Evolutionary conservation across 1,140 invertebrate species (phyloP).

Genomic region (Ceratoteleas bidentatus): DNA sequence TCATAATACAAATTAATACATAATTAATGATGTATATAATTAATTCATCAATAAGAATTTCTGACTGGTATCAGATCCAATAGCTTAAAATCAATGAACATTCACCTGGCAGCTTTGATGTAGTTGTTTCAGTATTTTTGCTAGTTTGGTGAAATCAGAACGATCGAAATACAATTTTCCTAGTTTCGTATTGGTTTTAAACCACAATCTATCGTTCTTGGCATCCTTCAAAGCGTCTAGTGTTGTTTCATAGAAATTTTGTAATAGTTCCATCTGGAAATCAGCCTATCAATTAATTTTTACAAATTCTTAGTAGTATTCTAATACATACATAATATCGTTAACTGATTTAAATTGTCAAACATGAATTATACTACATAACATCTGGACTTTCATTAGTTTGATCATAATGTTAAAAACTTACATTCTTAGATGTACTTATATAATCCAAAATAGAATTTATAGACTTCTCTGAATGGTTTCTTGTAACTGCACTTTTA

Average conservation of each 20-base stretch:
- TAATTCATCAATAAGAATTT: no score
- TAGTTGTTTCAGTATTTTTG: conserved; percentile 98
- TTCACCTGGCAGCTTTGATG: conserved; percentile 96
- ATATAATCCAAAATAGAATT: conserved; percentile 99
- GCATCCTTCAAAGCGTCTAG: conserved; percentile 98
- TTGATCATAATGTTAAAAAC: conserved; percentile 62
- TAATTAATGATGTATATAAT: no score
- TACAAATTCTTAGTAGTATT: no score
- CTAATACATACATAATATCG: no score
- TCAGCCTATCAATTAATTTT: no score
- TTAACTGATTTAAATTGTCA: no score
- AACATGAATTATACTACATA: no score
- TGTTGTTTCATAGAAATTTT: conserved; percentile 99
- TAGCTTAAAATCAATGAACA: not conserved
- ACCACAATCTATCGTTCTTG: conserved; percentile 99
- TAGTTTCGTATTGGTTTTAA: conserved; percentile 99
- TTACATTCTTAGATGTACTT: conserved; percentile 98
- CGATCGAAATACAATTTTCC: conserved; percentile 99
- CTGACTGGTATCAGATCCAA: no score
- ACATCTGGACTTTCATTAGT: no score
- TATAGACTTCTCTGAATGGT: conserved; percentile 99
- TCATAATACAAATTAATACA: no score
- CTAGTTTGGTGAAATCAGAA: conserved; percentile 96
- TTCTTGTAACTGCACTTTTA: conserved; percentile 98
- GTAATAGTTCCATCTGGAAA: conserved; percentile 96